Conservation (phyloP, 2,888 invertebrate genomes). For the Hybos culiciformis region DNA sequence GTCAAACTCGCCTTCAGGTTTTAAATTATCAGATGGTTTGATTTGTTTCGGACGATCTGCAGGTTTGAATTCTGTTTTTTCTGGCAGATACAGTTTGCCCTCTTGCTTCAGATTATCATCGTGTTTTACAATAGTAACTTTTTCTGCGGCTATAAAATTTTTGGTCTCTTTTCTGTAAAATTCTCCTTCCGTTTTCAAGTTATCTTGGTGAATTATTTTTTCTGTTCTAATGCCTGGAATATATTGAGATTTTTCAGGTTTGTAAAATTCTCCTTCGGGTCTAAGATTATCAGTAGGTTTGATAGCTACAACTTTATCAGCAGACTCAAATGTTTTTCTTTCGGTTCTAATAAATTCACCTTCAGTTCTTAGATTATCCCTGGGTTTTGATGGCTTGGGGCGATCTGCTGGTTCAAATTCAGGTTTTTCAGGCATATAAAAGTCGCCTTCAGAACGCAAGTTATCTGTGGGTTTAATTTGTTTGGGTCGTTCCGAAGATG, state of each 20-base stretch:
- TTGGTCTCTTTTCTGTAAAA: constrained; percentile 31
- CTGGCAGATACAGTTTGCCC: constrained; percentile 37
- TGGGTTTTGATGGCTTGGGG: constrained; percentile 28
- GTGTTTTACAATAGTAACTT: constrained; percentile 33
- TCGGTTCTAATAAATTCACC: constrained; percentile 38
- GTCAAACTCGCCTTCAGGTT: constrained; percentile 40
- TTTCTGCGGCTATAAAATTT: constrained; percentile 37
- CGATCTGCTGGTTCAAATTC: constrained; percentile 33
- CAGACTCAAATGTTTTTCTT: constrained; percentile 34
- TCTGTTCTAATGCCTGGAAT: no score
- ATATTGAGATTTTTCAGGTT: constrained; percentile 33
- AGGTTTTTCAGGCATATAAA: constrained; percentile 28
- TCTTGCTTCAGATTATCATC: constrained; percentile 44
- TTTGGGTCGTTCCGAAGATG: constrained; percentile 28
- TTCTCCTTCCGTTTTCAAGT: constrained; percentile 40
- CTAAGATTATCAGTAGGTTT: constrained; percentile 41
- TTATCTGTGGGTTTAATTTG: constrained; percentile 34
- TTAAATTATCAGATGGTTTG: constrained; percentile 47
- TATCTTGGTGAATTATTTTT: no score
- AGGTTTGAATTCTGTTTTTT: constrained; percentile 15
- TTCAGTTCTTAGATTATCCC: constrained; percentile 25
- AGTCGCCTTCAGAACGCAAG: constrained; percentile 34
- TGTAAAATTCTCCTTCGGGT: constrained; percentile 41
- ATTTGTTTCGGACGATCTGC: constrained; percentile 32
- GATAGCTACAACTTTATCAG: constrained; percentile 37